Conservation (phyloP, 2,797 vertebrate genomes). For the Sebastolobus alascanus region DNA sequence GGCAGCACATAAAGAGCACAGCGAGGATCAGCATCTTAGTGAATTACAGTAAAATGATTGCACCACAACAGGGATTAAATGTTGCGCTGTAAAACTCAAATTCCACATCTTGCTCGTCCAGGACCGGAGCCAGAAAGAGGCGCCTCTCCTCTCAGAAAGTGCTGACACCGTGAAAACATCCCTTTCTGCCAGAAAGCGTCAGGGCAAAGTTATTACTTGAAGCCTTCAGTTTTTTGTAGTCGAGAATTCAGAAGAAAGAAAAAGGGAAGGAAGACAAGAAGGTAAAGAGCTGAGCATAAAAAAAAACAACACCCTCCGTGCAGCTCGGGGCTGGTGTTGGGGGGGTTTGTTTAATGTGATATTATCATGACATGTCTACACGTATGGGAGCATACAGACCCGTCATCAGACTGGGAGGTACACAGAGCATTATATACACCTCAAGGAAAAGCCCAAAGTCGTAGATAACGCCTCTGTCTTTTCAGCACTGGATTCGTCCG, state of each 20-base stretch:
- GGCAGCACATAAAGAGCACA: slow-evolving; percentile 27
- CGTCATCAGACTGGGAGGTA: background rate
- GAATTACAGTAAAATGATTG: slow-evolving; percentile 51
- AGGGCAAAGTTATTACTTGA: slow-evolving; percentile 25
- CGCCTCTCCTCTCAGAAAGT: slow-evolving; percentile 38
- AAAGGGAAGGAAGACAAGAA: background rate
- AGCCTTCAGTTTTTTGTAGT: slow-evolving; percentile 28
- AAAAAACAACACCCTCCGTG: background rate
- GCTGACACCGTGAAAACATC: slow-evolving; percentile 46
- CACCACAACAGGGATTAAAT: slow-evolving; percentile 56
- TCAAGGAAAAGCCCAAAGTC: background rate
- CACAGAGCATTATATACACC: background rate
- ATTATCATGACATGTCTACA: slow-evolving; percentile 35
- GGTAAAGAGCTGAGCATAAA: slow-evolving; percentile 9
- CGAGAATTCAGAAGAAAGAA: slow-evolving; percentile 1
- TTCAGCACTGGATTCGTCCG: background rate
- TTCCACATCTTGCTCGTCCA: slow-evolving; percentile 35
- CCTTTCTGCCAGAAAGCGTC: slow-evolving; percentile 41
- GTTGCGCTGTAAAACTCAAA: slow-evolving; percentile 38
- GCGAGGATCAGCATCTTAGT: slow-evolving; percentile 27
- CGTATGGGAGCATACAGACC: slow-evolving; percentile 10
- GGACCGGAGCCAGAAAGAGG: slow-evolving; percentile 40
- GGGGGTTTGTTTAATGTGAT: slow-evolving; percentile 31
- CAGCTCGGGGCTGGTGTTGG: slow-evolving; percentile 27
- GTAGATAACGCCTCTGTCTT: background rate